These are phyloP conservation scores for Drosophila lini DNA, from an alignment of 1,140 invertebrate genomes.

Conservation along the genomic window DNA sequence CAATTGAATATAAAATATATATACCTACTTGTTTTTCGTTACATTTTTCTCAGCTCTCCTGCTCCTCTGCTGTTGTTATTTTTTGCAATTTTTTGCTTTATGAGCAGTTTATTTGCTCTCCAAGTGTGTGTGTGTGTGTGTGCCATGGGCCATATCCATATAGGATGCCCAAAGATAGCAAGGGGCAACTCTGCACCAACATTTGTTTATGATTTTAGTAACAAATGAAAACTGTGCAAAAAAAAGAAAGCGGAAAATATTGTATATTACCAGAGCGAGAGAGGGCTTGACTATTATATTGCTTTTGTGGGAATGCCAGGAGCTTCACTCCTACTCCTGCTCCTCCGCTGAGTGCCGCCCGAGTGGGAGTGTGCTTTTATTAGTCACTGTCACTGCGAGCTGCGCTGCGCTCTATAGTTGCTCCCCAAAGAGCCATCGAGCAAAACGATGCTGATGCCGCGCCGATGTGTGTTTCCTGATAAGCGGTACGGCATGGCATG, in stretches of 20 bases:
- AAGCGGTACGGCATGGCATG: constrained; percentile 51
- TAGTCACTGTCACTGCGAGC: constrained; percentile 68
- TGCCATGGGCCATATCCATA: constrained; percentile 47
- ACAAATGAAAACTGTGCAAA: constrained; percentile 79
- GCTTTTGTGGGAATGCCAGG: constrained; percentile 54
- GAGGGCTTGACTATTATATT: constrained; percentile 77
- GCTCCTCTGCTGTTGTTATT: constrained; percentile 48
- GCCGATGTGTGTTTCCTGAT: constrained; percentile 59
- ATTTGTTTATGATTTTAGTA: constrained; percentile 68
- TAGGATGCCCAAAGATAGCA: constrained; percentile 49
- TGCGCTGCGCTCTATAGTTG: constrained; percentile 56
- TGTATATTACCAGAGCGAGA: constrained; percentile 59
- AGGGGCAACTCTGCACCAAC: constrained; percentile 46
- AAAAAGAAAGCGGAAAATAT: constrained; percentile 70
- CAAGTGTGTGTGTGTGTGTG: constrained; percentile 20
- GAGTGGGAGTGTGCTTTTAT: constrained; percentile 62
- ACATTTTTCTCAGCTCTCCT: constrained; percentile 5
- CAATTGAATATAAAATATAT: background rate
- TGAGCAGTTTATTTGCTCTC: constrained; percentile 77
- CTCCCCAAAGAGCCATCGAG: constrained; percentile 77
- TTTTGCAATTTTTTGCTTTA: constrained; percentile 71
- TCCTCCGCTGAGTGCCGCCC: background rate
- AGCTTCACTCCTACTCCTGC: background rate
- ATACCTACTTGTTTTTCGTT: constrained; percentile 29
- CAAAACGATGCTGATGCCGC: constrained; percentile 69